Conservation (phyloP, 2,113 vertebrate genomes). For the Cryptomyrus ogoouensis region DNA sequence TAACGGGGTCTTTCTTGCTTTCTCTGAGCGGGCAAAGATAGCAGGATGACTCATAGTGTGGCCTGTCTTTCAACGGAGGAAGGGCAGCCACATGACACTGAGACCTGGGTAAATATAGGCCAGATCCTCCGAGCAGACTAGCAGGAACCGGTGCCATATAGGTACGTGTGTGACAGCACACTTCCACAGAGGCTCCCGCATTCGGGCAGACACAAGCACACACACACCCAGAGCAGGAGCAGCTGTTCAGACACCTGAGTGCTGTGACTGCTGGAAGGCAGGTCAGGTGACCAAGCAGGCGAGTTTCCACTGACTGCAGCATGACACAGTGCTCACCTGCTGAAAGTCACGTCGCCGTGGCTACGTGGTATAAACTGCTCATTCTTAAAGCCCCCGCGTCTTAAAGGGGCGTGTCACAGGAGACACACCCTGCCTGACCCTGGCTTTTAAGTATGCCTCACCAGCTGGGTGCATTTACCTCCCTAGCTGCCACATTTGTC, state of each 20-base stretch:
- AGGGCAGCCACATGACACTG: conserved; percentile 29
- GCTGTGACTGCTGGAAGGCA: background rate
- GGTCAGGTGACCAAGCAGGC: conserved; percentile 14
- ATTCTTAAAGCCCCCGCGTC: background rate
- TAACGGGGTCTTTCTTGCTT: background rate
- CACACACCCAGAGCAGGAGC: background rate
- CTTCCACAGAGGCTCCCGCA: background rate
- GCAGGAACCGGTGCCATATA: conserved; percentile 21
- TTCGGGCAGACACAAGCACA: background rate
- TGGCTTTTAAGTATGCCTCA: background rate
- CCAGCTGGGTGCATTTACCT: background rate
- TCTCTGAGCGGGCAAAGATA: conserved; percentile 18
- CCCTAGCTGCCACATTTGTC: background rate
- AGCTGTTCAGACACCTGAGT: conserved; percentile 12
- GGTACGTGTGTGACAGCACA: conserved; percentile 20
- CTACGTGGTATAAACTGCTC: background rate
- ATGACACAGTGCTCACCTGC: conserved; percentile 4
- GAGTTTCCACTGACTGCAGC: conserved; percentile 14
- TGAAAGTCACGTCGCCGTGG: conserved; percentile 12
- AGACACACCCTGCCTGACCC: background rate
- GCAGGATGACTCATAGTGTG: background rate
- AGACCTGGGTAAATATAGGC: conserved; percentile 57
- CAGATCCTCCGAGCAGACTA: conserved; percentile 28
- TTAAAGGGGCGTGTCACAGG: background rate
- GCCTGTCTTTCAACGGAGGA: conserved; percentile 4